Evolutionary conservation across 2,888 invertebrate species (phyloP).

Genomic region (Cheilosia urbana): DNA sequence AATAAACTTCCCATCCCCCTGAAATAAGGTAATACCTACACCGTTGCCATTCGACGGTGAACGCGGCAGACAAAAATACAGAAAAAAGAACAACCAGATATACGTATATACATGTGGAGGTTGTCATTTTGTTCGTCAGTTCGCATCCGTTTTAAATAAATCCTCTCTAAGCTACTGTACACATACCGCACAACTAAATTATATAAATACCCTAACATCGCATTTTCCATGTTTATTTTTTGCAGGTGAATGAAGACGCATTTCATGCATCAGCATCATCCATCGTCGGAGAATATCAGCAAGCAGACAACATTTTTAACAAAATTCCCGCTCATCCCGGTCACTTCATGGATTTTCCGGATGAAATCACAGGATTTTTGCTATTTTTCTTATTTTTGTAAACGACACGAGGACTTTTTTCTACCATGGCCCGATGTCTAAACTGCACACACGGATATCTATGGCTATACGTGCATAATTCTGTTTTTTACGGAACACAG

Average conservation of each 20-base stretch:
- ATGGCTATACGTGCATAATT: background rate
- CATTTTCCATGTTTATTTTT: slow-evolving; percentile 31
- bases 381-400: slow-evolving; percentile 35
- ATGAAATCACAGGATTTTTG: slow-evolving; percentile 38
- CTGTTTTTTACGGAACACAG: slow-evolving; percentile 2
- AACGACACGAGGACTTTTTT: slow-evolving; percentile 29
- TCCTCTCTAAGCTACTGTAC: background rate
- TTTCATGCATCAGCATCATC: slow-evolving; percentile 55
- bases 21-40: slow-evolving; percentile 3
- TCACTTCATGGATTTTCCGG: slow-evolving; percentile 25
- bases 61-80: background rate
- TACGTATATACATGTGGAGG: background rate
- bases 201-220: slow-evolving; percentile 23
- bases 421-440: background rate
- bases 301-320: slow-evolving; percentile 18
- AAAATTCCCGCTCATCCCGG: background rate
- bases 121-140: slow-evolving; percentile 33
- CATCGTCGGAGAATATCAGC: slow-evolving; percentile 39
- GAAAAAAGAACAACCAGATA: background rate
- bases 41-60: background rate
- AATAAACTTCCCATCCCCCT: slow-evolving; percentile 1
- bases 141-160: slow-evolving; percentile 29
- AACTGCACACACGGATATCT: slow-evolving; percentile 1
- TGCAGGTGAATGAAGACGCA: slow-evolving; percentile 49
- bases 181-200: background rate